These are phyloP conservation scores for Acropternis orthonyx DNA, from an alignment of 2,797 vertebrate species.

Conservation along the genomic window DNA sequence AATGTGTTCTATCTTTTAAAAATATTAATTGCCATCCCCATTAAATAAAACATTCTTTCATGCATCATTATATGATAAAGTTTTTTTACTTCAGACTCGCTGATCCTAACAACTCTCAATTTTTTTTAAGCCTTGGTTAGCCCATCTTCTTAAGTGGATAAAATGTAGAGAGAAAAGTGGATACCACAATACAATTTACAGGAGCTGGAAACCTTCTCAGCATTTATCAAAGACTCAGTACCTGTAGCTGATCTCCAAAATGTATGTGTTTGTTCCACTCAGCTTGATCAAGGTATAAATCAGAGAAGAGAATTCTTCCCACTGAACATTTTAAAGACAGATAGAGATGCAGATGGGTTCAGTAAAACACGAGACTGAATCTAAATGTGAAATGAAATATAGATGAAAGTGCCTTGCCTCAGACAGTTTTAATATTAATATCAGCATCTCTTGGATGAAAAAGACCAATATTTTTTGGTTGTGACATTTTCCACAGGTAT, in stretches of 20 bases:
- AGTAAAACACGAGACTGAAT: conserved; percentile 35
- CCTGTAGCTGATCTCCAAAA: not conserved
- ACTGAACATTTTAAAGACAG: conserved; percentile 6
- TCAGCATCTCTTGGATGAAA: conserved; percentile 6
- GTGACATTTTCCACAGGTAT: conserved; percentile 32
- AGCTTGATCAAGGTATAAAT: conserved; percentile 28
- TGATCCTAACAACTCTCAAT: not conserved
- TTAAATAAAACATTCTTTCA: not conserved
- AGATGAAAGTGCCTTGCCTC: conserved; percentile 23
- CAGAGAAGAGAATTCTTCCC: not conserved
- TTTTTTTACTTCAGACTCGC: not conserved
- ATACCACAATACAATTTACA: not conserved
- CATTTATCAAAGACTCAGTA: not conserved
- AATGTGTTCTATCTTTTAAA: not conserved
- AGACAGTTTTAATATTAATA: conserved; percentile 64
- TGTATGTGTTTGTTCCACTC: conserved; percentile 8
- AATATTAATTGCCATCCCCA: not conserved
- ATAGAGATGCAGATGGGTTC: conserved; percentile 31
- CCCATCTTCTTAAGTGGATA: not conserved
- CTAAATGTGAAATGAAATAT: conserved; percentile 62
- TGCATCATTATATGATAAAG: not conserved
- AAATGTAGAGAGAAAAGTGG: not conserved
- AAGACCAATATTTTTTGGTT: conserved; percentile 26
- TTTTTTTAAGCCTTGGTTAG: not conserved
- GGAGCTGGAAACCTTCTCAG: not conserved